Base-by-base conservation (phyloP, 2,797 vertebrate species). In the Schizopygopsis malacanthus region DNA sequence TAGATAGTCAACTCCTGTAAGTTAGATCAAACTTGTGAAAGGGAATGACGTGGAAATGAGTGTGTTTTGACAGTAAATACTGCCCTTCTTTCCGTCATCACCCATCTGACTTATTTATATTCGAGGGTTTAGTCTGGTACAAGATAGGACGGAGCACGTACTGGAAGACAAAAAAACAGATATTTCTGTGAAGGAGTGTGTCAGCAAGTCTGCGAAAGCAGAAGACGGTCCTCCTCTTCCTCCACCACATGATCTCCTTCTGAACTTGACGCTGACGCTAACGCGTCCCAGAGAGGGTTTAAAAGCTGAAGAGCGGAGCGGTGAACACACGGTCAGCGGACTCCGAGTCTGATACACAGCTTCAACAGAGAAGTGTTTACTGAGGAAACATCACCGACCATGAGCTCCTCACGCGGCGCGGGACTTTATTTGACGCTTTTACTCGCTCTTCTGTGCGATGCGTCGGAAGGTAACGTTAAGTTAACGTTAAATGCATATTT, bases 401-500 rank as follows among this genome's bases (percentile, higher is more conserved):
- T 90, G 89, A 59, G 10, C 1, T 10, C 47, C n/a, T 33, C 71
- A 7, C 61, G 47, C 25, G 33, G 4, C 39, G 0, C 37, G 50
- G 75, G 63, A 59, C 75, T 85, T 59, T 56, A 20, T 77, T 45
- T 88, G 25, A 18, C 81, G n/a, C 25, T 90, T 25, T 47, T 76
- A 9, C 11, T 82, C 13, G 73, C 83, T 39, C 16, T 82, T 41
- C 11, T 72, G 16, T 83, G 84, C 33, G 76, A 25, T 8, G 83
- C 80, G 10, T 6, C 41, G 3, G 54, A 86, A 83, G 83, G 88
- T 89, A 28, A 28, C 25, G 25, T 28, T 28, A 86, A 83, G 83
- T 87, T 89, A 87, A 54, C 41, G 9, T 43, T 43, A 43, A 43
- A 69, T 16, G 9, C 20, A 9, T 25, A 6, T 33, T 50, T 43